Conservation (phyloP, 2,888 invertebrate species). For the Poecilus cupreus region DNA sequence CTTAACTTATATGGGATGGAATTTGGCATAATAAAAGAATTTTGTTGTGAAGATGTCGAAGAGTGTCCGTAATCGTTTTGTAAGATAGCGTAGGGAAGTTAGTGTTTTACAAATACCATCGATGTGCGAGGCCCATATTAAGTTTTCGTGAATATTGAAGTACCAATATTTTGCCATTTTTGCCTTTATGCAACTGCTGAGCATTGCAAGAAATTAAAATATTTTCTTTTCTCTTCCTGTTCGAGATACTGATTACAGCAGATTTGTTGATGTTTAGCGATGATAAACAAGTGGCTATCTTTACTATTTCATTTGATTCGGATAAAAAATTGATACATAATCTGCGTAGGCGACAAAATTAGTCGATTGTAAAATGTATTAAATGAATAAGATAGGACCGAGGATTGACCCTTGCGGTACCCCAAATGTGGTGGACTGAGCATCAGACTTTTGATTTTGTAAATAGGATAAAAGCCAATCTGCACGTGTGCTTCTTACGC, state of each 20-base stretch:
- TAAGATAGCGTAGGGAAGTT: not conserved
- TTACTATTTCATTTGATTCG: not conserved
- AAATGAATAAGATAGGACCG: not conserved
- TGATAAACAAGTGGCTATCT: not conserved
- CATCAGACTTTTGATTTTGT: not conserved
- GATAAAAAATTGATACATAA: not conserved
- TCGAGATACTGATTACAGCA: not conserved
- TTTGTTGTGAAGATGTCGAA: no score
- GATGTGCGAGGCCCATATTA: not conserved
- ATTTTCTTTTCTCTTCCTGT: not conserved
- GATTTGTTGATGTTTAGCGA: conserved; percentile 4
- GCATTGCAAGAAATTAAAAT: no score
- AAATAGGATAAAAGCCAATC: conserved; percentile 5
- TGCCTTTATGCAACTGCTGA: no score
- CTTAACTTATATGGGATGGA: not conserved
- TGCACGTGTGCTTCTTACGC: no score
- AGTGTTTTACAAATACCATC: not conserved
- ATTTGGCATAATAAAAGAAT: conserved; percentile 8
- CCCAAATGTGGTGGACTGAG: no score
- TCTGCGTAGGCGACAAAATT: not conserved
- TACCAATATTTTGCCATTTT: no score
- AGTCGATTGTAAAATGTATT: not conserved
- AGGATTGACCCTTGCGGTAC: no score
- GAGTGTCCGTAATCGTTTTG: no score
- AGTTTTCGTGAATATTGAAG: no score